phyloP scores from a whole-genome alignment of 1,140 invertebrate genomes.

The Drosophila murphyi region DNA sequence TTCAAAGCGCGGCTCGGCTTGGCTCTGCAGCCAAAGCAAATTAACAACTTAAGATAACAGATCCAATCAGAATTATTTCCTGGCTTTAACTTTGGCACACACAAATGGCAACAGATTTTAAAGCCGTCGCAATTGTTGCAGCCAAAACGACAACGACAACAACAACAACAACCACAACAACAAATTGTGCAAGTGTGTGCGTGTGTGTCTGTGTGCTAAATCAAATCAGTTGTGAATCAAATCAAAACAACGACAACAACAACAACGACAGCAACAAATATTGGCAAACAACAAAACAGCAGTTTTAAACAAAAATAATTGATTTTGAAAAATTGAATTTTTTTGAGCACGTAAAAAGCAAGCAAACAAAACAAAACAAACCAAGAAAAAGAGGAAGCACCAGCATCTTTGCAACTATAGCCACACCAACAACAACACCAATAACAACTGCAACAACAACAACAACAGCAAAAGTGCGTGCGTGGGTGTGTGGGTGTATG shows the following conservation, averaged over 20 bases:
- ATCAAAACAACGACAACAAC: constrained; percentile 15
- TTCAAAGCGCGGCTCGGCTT: neutral
- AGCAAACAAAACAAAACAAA: constrained; percentile 25
- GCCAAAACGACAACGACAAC: constrained; percentile 46
- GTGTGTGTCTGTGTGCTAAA: constrained; percentile 15
- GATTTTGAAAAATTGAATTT: constrained; percentile 51
- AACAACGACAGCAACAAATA: neutral
- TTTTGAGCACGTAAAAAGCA: constrained; percentile 73
- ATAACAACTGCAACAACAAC: neutral
- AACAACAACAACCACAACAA: constrained; percentile 17
- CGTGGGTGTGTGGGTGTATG: constrained; percentile 6
- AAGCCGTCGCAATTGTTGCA: constrained; percentile 49
- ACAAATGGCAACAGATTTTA: constrained; percentile 39
- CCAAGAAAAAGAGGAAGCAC: constrained; percentile 39
- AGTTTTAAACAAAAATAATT: constrained; percentile 30
- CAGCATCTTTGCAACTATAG: constrained; percentile 24
- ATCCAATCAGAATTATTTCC: constrained; percentile 29
- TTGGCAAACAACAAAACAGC: constrained; percentile 23
- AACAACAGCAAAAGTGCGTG: constrained; percentile 11
- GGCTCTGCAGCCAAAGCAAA: constrained; percentile 9
- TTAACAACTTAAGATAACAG: constrained; percentile 3
- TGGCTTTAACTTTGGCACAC: constrained; percentile 19
- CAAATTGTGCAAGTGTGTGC: constrained; percentile 11
- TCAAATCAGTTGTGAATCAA: neutral
- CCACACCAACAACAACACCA: constrained; percentile 5